Base-by-base conservation (phyloP, 1,140 invertebrate genomes). In the Trichonephila clavata region DNA sequence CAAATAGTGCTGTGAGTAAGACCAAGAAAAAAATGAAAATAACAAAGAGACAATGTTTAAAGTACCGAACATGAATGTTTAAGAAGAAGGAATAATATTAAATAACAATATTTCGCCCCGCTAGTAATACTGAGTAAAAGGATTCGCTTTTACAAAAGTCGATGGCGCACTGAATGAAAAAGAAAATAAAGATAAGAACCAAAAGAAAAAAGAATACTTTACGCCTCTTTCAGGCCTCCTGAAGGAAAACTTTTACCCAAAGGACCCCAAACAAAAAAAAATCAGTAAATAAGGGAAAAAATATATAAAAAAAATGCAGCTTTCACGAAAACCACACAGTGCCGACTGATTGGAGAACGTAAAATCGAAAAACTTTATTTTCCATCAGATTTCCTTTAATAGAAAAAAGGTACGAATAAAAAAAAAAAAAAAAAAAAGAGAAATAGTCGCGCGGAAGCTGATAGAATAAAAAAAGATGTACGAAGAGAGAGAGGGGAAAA, bases 301-400 rank as follows among this genome's bases (percentile, higher is more conserved):
- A 59, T 60, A 84, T 24, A 27, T 27, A 60, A 32, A 80, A 80
- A n/a, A 59, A 59, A 27, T 21, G 50, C 83, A 57, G 43, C 57
- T 84, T 59, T 84, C 43, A 84, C 50, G 83, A 61, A 89, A 89
- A 77, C 87, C 87, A 71, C 63, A 77, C 65, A 50, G 63, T n/a
- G 50, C 63, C n/a, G 50, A 57, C 87, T 89, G 87, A 89, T 89
- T 89, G 87, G 65, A 21, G 50, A 89, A 39, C 39, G 8, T 57
- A 84, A 89, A 89, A 89, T 89, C 87, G 63, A 89, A 89, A 71
- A 89, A 89, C 63, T 86, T 71, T 89, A 89, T 89, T 71, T 89
- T 89, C 61, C 87, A 77, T 71, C 87, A 89, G 87, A 89, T 89
- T 89, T 89, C 50, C 65, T 89, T 89, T 89, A 89, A 89, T 89